Evolutionary conservation across 2,113 vertebrate species (phyloP).

Genomic region (Plotosus lineatus): DNA sequence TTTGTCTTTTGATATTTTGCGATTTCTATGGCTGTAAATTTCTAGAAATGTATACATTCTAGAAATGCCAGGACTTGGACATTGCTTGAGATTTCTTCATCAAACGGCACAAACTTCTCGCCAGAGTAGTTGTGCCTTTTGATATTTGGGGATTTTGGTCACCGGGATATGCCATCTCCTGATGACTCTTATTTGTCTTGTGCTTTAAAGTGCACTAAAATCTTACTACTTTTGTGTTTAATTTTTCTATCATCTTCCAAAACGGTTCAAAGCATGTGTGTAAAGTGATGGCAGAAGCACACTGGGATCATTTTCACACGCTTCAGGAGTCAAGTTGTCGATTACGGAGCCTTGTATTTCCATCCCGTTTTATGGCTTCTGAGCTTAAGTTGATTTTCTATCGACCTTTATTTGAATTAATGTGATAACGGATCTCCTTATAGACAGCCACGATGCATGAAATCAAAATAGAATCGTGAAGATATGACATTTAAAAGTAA

Average conservation of each 20-base stretch:
- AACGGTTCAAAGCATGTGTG: not conserved
- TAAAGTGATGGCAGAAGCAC: not conserved
- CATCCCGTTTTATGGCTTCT: not conserved
- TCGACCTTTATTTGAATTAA: not conserved
- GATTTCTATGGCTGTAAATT: too few relatives aligned
- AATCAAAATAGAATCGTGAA: too few relatives aligned
- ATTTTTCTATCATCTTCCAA: not conserved
- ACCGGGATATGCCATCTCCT: too few relatives aligned
- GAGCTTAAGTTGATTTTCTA: not conserved
- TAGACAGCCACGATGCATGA: conserved; percentile 26
- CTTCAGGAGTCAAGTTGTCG: not conserved
- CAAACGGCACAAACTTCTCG: too few relatives aligned
- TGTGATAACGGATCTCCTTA: not conserved
- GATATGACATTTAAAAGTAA: too few relatives aligned
- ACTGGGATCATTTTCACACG: not conserved
- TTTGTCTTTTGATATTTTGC: too few relatives aligned
- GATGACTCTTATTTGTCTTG: too few relatives aligned
- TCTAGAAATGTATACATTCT: too few relatives aligned
- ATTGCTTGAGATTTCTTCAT: too few relatives aligned
- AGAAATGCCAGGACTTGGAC: too few relatives aligned
- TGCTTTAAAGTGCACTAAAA: not conserved
- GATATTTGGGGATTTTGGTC: too few relatives aligned
- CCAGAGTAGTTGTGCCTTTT: too few relatives aligned
- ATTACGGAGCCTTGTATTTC: not conserved
- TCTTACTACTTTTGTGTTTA: not conserved